Evolutionary conservation across 1,140 invertebrate species (phyloP).

Genomic region (Drosophila miranda): DNA sequence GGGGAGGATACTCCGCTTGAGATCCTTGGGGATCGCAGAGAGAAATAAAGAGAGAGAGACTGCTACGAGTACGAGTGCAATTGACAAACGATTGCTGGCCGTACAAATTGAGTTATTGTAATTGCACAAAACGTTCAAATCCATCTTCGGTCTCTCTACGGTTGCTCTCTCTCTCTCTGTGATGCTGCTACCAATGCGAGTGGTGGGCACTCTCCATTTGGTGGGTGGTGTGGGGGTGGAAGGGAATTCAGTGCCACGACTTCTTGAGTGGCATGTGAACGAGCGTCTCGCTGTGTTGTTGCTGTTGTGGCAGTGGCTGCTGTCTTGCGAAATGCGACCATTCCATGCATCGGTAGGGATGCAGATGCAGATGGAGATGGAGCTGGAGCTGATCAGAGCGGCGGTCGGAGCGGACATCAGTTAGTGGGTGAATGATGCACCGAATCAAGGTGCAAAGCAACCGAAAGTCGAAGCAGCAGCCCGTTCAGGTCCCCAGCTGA

Average conservation of each 20-base stretch:
- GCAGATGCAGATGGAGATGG: slow-evolving; percentile 32
- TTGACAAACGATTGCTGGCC: slow-evolving; percentile 68
- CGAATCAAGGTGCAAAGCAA: slow-evolving; percentile 69
- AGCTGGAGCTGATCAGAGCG: slow-evolving; percentile 51
- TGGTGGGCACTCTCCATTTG: background rate
- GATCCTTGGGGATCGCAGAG: background rate
- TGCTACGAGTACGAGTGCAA: slow-evolving; percentile 8
- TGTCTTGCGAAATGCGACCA: slow-evolving; percentile 45
- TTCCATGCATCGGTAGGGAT: slow-evolving; percentile 10
- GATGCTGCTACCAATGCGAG: too few species aligned
- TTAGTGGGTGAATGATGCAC: slow-evolving; percentile 75
- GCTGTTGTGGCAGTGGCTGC: background rate
- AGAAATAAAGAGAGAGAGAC: background rate
- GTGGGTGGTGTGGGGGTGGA: slow-evolving; percentile 22
- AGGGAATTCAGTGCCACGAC: slow-evolving; percentile 64
- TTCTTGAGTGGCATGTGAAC: slow-evolving; percentile 79
- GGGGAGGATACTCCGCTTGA: background rate
- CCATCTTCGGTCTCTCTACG: slow-evolving; percentile 47
- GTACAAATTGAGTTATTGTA: slow-evolving; percentile 79
- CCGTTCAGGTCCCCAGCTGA: slow-evolving; percentile 25
- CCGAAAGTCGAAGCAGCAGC: slow-evolving; percentile 56
- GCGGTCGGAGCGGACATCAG: slow-evolving; percentile 36
- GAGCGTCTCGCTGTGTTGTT: slow-evolving; percentile 35
- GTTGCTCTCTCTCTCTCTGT: background rate
- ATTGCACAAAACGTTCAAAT: slow-evolving; percentile 77